Conservation (phyloP, 2,888 invertebrate genomes). For the Rhaphigaster nebulosa region DNA sequence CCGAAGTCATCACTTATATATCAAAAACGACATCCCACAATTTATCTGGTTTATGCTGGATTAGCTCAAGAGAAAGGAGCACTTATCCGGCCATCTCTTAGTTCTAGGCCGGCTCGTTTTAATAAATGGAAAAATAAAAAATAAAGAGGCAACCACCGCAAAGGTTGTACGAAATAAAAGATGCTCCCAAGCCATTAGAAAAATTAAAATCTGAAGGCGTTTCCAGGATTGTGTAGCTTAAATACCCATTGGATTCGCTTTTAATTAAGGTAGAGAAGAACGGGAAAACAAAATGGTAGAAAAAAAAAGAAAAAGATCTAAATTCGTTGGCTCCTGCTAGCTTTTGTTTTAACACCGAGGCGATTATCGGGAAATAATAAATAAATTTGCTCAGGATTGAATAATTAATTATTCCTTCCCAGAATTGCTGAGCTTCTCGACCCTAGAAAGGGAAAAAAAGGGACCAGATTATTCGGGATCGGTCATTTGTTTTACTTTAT, state of each 20-base stretch:
- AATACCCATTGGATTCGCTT: neutral
- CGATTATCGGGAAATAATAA: neutral
- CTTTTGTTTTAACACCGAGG: neutral
- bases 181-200: neutral
- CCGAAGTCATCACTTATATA: neutral
- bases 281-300: neutral
- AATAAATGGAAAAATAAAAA: constrained; percentile 2
- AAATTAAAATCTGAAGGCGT: constrained; percentile 5
- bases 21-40: neutral
- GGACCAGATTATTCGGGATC: neutral
- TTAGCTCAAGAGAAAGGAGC: neutral
- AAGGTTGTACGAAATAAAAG: neutral
- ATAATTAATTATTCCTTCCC: neutral
- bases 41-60: constrained; percentile 11
- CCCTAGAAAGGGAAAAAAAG: neutral
- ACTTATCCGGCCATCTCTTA: neutral
- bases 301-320: neutral
- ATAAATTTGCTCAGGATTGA: neutral
- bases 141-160: neutral
- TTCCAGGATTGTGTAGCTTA: constrained; percentile 15
- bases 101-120: neutral
- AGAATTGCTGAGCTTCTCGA: neutral
- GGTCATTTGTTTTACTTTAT: neutral
- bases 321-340: neutral
- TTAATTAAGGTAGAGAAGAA: neutral